Percentiles rank a stretch among this genome's conserved stretches.
These are phyloP conservation scores for Lepidurus couesii DNA, from an alignment of 1,140 invertebrate genomes.

Conservation along the genomic window DNA sequence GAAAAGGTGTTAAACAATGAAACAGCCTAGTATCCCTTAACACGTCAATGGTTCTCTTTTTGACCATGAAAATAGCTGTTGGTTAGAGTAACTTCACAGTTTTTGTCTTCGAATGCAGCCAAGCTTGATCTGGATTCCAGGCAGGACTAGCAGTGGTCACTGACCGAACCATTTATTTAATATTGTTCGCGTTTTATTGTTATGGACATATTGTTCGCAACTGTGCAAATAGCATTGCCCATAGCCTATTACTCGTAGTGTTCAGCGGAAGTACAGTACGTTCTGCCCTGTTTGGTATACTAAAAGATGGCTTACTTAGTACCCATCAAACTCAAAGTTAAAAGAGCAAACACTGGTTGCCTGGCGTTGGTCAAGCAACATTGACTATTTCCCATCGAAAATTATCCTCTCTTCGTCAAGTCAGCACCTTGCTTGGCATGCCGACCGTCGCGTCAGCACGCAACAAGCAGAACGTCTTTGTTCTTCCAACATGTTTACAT, in stretches of 20 bases:
- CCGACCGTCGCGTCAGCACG: not conserved
- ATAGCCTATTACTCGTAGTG: not conserved
- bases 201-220: not conserved
- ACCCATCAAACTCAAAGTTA: too few species aligned
- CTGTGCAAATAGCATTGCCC: not conserved
- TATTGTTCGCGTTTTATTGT: not conserved
- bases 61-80: constrained; percentile 3
- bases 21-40: not conserved
- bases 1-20: not conserved
- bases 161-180: not conserved
- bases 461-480: constrained; percentile 14
- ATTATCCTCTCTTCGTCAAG: not conserved
- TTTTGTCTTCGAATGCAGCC: not conserved
- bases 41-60: not conserved
- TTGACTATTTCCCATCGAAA: not conserved
- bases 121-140: not conserved
- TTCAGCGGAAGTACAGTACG: not conserved
- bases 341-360: not conserved
- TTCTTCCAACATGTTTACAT: not conserved
- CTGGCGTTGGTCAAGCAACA: not conserved
- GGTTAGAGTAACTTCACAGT: not conserved
- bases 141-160: not conserved
- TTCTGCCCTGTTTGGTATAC: too few species aligned
- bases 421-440: not conserved
- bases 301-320: too few species aligned